These are phyloP conservation scores for Rhagologus leucostigma DNA, from an alignment of 2,113 vertebrate species.

Conservation along the genomic window DNA sequence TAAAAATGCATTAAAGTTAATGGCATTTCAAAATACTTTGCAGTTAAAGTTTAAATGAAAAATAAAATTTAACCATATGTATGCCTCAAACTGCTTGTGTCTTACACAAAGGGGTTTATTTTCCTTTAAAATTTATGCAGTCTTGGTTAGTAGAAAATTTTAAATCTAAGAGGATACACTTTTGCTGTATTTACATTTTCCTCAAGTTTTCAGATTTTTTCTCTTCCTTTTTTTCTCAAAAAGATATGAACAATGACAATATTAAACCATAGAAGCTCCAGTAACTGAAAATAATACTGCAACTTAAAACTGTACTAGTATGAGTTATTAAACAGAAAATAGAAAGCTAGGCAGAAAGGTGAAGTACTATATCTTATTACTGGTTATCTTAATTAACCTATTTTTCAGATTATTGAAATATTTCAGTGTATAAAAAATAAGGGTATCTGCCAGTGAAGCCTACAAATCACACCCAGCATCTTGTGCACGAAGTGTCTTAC, in stretches of 20 bases:
- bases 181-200: not conserved
- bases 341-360: not conserved
- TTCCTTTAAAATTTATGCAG: not conserved
- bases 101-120: not conserved
- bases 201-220: not conserved
- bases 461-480: not conserved
- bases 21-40: not conserved
- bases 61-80: not conserved
- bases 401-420: constrained; percentile 22
- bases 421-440: not conserved
- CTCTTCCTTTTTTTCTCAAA: not conserved
- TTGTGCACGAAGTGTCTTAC: not conserved
- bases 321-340: not conserved
- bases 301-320: not conserved
- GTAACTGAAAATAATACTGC: not conserved
- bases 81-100: not conserved
- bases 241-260: not conserved
- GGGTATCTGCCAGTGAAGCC: not conserved
- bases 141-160: not conserved
- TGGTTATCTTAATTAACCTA: not conserved
- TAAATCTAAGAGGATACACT: not conserved
- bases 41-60: not conserved
- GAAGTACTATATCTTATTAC: not conserved
- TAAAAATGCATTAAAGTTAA: constrained; percentile 26
- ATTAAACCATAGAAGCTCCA: not conserved